A percentile compares a stretch with the other conserved stretches of the same genome.
Conservation (phyloP, 2,797 vertebrate genomes). For the Tympanoctomys barrerae region DNA sequence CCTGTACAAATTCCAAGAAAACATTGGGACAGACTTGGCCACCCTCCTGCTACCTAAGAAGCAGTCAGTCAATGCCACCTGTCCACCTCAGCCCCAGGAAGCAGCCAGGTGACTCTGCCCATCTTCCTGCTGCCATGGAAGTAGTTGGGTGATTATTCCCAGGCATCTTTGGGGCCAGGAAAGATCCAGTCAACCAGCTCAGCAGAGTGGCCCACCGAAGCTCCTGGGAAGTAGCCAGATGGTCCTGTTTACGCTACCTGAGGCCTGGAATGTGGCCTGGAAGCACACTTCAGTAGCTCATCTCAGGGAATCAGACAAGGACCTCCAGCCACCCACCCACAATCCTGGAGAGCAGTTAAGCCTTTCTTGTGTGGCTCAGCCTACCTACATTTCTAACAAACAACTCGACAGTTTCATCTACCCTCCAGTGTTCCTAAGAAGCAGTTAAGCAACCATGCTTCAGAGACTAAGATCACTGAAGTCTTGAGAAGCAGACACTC, state of each 20-base stretch:
- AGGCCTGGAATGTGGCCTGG: background rate
- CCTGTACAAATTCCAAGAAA: background rate
- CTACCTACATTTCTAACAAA: background rate
- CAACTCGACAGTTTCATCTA: background rate
- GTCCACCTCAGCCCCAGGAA: background rate
- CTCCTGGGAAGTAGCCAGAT: background rate
- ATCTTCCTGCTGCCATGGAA: background rate
- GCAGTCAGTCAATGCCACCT: background rate
- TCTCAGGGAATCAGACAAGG: background rate
- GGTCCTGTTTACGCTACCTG: background rate
- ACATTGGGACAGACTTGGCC: background rate
- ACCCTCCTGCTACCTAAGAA: background rate
- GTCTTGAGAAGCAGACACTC: background rate
- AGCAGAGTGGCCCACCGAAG: background rate
- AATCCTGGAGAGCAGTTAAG: background rate
- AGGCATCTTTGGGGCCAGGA: background rate
- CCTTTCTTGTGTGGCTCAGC: background rate
- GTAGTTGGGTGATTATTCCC: background rate
- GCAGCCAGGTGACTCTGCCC: background rate
- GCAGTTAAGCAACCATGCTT: background rate
- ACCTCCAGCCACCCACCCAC: background rate
- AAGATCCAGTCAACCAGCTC: background rate
- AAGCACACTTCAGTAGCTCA: background rate
- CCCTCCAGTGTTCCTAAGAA: background rate
- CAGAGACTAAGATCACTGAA: background rate